Evolutionary conservation across 2,888 invertebrate genomes (phyloP), one percentile per base, ranked within the genome.

Genomic region (Penaeus monodon): DNA sequence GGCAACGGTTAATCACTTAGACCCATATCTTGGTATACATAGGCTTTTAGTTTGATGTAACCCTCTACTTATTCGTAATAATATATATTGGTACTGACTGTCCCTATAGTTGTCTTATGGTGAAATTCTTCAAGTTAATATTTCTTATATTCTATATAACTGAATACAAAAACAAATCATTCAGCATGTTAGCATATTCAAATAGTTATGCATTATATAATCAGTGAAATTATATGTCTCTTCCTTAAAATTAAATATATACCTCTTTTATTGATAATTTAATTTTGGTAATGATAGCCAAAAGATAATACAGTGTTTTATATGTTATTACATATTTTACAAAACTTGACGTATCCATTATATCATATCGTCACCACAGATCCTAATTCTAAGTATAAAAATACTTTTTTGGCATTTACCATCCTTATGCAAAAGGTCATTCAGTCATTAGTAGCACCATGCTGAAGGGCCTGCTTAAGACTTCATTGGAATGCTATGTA

Each of bases 301-400:
- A 84, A 84, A 77, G 76, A 49, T 76, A 77, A 77, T 66, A 77
- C 38, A 76, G 77, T 84, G 77, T n/a, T 84, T 84, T 76, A 84
- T 65, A 65, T 65, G 65, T 57, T 64, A 77, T 81, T 81, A 81
- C 81, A 81, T 81, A 44, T 81, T 81, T 81, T 84, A 84, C 84
- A 84, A 84, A 77, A 44, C 65, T 82, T 49, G 77, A 84, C 77
- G 66, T 84, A 84, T 84, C 77, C 77, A 84, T 70, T 84, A 84
- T 84, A 84, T 44, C 77, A 84, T 81, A 81, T 84, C 77, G 77
- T 77, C 84, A 84, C 77, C 38, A 66, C 77, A 44, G 44, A 84
- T 76, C 63, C 73, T 84, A 84, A 84, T 84, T 84, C 84, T 84
- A 84, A 65, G 84, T 84, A 84, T 84, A 84, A 84, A 84, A 84